Conservation (phyloP, 2,113 vertebrate species). For the Cochlearius cochlearius region DNA sequence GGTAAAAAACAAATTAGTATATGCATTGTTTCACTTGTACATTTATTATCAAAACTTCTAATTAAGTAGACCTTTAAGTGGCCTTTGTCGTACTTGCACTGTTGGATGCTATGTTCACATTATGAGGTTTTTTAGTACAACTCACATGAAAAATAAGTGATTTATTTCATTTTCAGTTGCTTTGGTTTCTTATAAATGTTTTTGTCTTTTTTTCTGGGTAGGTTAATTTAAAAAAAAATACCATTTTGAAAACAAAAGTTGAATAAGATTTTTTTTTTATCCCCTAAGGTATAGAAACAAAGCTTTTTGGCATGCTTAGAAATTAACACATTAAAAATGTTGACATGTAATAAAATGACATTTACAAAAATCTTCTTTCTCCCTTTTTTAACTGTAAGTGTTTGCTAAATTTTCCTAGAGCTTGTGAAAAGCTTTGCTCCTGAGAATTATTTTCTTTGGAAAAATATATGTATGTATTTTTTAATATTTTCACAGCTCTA, state of each 20-base stretch:
- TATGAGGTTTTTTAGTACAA: not conserved
- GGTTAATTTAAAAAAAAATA: not conserved
- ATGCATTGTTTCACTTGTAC: not conserved
- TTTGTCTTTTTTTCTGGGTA: not conserved
- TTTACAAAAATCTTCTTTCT: not conserved
- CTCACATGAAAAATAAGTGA: not conserved
- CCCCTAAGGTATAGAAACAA: not conserved
- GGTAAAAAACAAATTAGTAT: not conserved
- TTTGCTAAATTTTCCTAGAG: not conserved
- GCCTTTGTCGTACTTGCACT: not conserved
- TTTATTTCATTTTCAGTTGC: not conserved
- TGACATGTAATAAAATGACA: not conserved
- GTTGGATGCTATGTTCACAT: not conserved
- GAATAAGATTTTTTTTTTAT: not conserved
- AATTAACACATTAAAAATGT: not conserved
- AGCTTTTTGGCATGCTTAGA: not conserved
- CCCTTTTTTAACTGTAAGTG: not conserved
- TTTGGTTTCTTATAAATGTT: not conserved
- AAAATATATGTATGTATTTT: not conserved
- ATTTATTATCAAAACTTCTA: not conserved
- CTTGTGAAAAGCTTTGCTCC: not conserved
- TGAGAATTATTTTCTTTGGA: not conserved
- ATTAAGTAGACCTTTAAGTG: not conserved
- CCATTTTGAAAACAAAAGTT: not conserved
- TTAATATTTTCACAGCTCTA: not conserved